A percentile compares a stretch with the other conserved stretches of the same genome.
These are phyloP conservation scores for Poecilia latipinna DNA, from an alignment of 2,113 vertebrate species.

Conservation along the genomic window DNA sequence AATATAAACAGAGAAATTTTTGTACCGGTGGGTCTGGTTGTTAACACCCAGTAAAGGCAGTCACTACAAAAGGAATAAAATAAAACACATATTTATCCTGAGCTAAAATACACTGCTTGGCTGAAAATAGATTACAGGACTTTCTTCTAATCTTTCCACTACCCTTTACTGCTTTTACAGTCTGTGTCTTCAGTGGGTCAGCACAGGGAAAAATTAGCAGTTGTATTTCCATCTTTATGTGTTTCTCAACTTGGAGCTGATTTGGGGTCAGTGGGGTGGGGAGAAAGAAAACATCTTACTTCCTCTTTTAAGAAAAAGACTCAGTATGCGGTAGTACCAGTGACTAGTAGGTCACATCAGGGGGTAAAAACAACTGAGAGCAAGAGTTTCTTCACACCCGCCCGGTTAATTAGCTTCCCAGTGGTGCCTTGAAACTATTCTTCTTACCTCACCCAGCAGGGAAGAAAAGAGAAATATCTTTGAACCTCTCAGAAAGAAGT, in stretches of 20 bases:
- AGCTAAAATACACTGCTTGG: no score
- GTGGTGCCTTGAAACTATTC: slow-evolving; percentile 58
- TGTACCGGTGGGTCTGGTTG: no score
- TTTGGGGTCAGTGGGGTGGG: background rate
- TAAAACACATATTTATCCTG: no score
- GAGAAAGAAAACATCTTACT: slow-evolving; percentile 51
- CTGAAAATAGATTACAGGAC: no score
- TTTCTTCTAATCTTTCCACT: no score
- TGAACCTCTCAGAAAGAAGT: slow-evolving; percentile 47
- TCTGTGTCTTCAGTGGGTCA: background rate
- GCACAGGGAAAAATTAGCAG: background rate
- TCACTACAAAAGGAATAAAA: no score
- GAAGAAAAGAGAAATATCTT: slow-evolving; percentile 40
- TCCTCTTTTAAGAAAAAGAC: slow-evolving; percentile 66
- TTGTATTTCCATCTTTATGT: background rate
- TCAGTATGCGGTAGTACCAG: slow-evolving; percentile 33
- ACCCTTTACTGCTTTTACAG: no score
- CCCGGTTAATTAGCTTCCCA: slow-evolving; percentile 68
- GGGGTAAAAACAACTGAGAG: slow-evolving; percentile 73
- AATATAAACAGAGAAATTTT: no score
- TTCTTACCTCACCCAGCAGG: slow-evolving; percentile 63
- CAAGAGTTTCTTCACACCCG: slow-evolving; percentile 60
- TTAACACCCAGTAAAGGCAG: no score
- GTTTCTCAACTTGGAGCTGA: slow-evolving; percentile 14
- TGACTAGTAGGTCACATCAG: slow-evolving; percentile 57